A percentile compares a stretch with the other conserved stretches of the same genome.
Evolutionary conservation across 2,888 invertebrate genomes (phyloP).

Genomic region (Cylindroiulus punctatus): DNA sequence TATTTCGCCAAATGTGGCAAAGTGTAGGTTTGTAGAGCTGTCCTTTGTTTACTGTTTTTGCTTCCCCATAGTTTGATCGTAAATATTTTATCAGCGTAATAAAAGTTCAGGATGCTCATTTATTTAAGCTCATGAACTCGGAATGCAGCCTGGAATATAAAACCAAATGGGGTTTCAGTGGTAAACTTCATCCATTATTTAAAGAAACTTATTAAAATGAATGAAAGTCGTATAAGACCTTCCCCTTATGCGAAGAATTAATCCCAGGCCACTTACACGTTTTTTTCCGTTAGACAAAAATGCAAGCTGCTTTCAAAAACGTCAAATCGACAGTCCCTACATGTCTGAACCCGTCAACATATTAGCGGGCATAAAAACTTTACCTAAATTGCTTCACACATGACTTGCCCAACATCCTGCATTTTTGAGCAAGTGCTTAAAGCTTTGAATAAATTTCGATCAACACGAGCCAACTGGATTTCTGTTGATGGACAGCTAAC

Average conservation of each 20-base stretch:
- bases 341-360: not conserved
- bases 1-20: not conserved
- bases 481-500: not conserved
- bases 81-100: slow-evolving; percentile 10
- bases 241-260: not conserved
- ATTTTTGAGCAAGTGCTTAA: not conserved
- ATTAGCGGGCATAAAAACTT: not conserved
- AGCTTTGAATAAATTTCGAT: not conserved
- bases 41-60: not conserved
- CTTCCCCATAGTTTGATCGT: not conserved
- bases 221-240: not conserved
- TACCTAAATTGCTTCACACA: not conserved
- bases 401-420: not conserved
- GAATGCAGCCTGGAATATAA: not conserved
- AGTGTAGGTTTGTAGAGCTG: not conserved
- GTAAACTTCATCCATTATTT: not conserved
- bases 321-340: not conserved
- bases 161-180: not conserved
- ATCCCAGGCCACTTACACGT: not conserved
- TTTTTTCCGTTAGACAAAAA: not conserved
- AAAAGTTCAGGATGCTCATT: slow-evolving; percentile 18
- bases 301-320: not conserved
- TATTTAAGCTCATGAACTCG: slow-evolving; percentile 1
- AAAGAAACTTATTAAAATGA: slow-evolving; percentile 11
- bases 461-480: not conserved